These are phyloP conservation scores for Mus spicilegus DNA, from an alignment of 2,113 vertebrate genomes.

Conservation along the genomic window DNA sequence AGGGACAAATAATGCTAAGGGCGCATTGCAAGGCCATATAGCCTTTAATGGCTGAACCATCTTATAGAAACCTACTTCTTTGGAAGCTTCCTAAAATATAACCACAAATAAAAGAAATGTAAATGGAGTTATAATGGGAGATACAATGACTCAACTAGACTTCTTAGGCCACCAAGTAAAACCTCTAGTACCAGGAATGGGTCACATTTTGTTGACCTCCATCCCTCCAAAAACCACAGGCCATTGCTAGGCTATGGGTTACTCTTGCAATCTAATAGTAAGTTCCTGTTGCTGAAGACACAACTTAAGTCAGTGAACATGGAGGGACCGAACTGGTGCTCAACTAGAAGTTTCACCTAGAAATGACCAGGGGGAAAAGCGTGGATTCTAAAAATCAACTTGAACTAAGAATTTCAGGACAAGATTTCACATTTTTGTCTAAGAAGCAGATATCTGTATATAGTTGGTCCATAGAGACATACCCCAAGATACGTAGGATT, in stretches of 20 bases:
- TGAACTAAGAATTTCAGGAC: background rate
- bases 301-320: background rate
- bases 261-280: background rate
- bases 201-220: background rate
- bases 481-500: background rate
- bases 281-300: background rate
- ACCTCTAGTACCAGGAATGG: background rate
- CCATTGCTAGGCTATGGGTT: background rate
- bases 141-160: background rate
- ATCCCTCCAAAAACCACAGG: background rate
- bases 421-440: background rate
- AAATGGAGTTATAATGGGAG: background rate
- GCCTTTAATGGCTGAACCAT: no score
- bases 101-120: background rate
- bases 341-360: background rate
- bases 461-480: background rate
- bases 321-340: background rate
- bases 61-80: background rate
- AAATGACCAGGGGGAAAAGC: no score
- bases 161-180: background rate
- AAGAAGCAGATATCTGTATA: background rate
- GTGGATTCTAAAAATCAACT: background rate
- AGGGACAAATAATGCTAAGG: background rate
- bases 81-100: background rate
- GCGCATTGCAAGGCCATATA: background rate